A percentile compares a stretch with the other conserved stretches of the same genome.
These are phyloP conservation scores for Rhaphigaster nebulosa DNA, from an alignment of 2,888 invertebrate species.

Conservation along the genomic window DNA sequence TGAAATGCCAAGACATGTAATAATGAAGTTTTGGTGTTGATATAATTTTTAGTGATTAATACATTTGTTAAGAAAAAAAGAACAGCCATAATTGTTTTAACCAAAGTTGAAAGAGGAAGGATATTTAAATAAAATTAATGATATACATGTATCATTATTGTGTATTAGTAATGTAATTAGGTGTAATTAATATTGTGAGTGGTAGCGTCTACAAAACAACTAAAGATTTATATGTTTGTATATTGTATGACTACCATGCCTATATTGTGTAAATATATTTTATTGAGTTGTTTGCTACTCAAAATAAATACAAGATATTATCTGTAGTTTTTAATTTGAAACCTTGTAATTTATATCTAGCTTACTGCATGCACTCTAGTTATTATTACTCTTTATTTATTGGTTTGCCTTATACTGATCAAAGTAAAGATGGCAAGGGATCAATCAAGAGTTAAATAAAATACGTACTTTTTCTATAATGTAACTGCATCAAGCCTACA, in stretches of 20 bases:
- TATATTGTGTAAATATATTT: conserved; percentile 35
- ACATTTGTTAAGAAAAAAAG: background rate
- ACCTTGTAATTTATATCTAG: background rate
- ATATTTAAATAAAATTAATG: conserved; percentile 35
- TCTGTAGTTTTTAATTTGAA: background rate
- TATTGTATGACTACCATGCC: conserved; percentile 17
- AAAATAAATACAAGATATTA: conserved; percentile 7
- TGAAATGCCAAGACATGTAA: background rate
- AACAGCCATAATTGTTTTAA: conserved; percentile 9
- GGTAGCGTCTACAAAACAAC: background rate
- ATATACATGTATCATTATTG: conserved; percentile 18
- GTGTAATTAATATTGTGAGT: conserved; percentile 29
- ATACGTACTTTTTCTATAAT: background rate
- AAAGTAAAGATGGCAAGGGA: background rate
- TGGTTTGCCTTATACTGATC: background rate
- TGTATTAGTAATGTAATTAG: conserved; percentile 36
- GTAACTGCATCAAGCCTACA: too few relatives aligned
- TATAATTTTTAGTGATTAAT: background rate
- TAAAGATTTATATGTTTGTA: conserved; percentile 36
- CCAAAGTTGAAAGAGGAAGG: conserved; percentile 26
- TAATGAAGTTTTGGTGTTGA: background rate
- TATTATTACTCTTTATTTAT: background rate
- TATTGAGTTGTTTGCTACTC: conserved; percentile 35
- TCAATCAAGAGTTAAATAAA: background rate
- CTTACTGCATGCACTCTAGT: background rate